A percentile compares a stretch with the other conserved stretches of the same genome.
phyloP scores from a whole-genome alignment of 2,888 invertebrate genomes.

The Phrixothrix hirtus region DNA sequence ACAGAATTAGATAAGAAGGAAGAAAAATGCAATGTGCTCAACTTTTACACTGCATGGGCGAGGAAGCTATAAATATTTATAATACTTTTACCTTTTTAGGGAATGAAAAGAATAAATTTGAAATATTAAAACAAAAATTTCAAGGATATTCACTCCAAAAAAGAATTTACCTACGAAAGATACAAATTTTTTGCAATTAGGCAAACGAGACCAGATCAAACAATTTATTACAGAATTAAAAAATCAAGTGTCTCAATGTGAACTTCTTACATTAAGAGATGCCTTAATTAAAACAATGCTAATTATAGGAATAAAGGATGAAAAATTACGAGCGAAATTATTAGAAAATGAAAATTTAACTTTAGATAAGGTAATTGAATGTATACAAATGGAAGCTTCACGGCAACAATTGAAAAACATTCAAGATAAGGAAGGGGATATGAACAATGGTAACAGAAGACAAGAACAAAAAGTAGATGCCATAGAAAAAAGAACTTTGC shows the following conservation, averaged over 20 bases:
- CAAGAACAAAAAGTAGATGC: neutral
- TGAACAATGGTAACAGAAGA: neutral
- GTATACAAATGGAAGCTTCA: constrained; percentile 4
- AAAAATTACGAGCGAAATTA: constrained; percentile 1
- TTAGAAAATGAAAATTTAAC: constrained; percentile 6
- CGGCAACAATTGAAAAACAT: neutral
- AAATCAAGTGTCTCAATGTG: neutral
- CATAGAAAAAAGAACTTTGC: neutral
- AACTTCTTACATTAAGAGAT: neutral
- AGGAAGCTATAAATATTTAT: constrained; percentile 35
- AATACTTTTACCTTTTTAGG: constrained; percentile 11
- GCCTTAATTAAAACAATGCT: constrained; percentile 1
- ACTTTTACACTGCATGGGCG: constrained; percentile 34
- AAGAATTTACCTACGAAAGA: constrained; percentile 1
- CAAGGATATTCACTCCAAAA: neutral
- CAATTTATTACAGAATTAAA: constrained; percentile 2
- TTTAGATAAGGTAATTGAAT: constrained; percentile 21
- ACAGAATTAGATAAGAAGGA: constrained; percentile 27
- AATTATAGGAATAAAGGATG: constrained; percentile 1
- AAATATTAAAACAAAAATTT: neutral
- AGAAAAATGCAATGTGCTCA: constrained; percentile 28
- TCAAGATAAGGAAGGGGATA: neutral
- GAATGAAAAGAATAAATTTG: neutral
- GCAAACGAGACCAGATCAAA: neutral
- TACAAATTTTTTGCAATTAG: constrained; percentile 1